A percentile compares a stretch with the other conserved stretches of the same genome.
Conservation (phyloP, 2,888 invertebrate species). For the Catocala nupta region DNA sequence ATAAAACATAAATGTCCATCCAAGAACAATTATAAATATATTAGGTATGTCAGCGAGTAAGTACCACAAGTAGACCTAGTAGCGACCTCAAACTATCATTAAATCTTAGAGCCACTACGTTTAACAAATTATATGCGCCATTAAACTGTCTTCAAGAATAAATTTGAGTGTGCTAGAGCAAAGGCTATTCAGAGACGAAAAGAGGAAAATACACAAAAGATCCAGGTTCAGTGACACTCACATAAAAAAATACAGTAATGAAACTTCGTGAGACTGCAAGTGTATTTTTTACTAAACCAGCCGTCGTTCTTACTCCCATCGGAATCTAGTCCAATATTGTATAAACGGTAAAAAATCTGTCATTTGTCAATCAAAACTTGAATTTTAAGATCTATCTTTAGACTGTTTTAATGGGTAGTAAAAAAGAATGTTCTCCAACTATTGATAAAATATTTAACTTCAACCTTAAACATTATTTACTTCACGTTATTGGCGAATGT, state of each 20-base stretch:
- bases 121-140: constrained; percentile 46
- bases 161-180: constrained; percentile 50
- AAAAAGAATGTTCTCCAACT: too few species aligned
- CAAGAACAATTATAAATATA: too few species aligned
- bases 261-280: constrained; percentile 53
- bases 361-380: background rate
- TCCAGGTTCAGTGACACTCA: constrained; percentile 44
- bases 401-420: too few species aligned
- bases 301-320: constrained; percentile 10
- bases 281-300: constrained; percentile 48
- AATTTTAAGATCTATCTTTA: too few species aligned
- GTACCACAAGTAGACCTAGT: background rate
- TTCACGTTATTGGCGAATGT: too few species aligned
- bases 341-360: background rate
- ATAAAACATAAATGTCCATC: too few species aligned
- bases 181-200: constrained; percentile 41
- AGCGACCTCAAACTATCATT: constrained; percentile 7
- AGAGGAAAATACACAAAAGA: constrained; percentile 49
- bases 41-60: background rate
- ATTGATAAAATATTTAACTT: too few species aligned
- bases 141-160: constrained; percentile 57
- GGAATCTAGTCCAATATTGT: constrained; percentile 1
- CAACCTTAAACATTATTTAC: too few species aligned
- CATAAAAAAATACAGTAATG: constrained; percentile 51
- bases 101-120: constrained; percentile 23